Conservation (phyloP, 1,140 invertebrate genomes). For the Drosophila tropicalis region DNA sequence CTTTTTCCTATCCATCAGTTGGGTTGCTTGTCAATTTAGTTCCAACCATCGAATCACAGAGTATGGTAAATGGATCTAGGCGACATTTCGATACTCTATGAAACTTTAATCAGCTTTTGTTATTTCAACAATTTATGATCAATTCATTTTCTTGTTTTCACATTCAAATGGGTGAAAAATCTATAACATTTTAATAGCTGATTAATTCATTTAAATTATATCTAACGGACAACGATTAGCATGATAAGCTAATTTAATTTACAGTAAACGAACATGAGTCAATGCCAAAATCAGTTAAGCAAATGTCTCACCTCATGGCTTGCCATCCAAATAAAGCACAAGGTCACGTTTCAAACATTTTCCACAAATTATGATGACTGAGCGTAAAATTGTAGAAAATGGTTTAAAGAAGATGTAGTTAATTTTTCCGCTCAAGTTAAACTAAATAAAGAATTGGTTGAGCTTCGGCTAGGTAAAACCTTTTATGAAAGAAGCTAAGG, state of each 20-base stretch:
- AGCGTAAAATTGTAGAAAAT: background rate
- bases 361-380: background rate
- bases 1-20: background rate
- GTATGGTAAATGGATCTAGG: background rate
- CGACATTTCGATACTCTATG: background rate
- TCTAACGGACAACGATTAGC: background rate
- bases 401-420: background rate
- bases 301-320: background rate
- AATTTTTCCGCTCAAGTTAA: background rate
- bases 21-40: constrained; percentile 19
- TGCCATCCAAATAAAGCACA: background rate
- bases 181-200: too few species aligned
- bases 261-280: too few species aligned
- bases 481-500: too few species aligned
- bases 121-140: too few species aligned
- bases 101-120: too few species aligned
- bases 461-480: background rate
- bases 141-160: too few species aligned
- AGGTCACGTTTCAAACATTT: background rate
- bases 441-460: background rate
- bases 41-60: constrained; percentile 12
- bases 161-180: too few species aligned
- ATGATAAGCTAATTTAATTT: background rate
- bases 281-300: background rate
- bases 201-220: too few species aligned